Evolutionary conservation across 2,888 invertebrate species (phyloP), one percentile per base, ranked within the genome.

Genomic region (Stictocephala bisonia): DNA sequence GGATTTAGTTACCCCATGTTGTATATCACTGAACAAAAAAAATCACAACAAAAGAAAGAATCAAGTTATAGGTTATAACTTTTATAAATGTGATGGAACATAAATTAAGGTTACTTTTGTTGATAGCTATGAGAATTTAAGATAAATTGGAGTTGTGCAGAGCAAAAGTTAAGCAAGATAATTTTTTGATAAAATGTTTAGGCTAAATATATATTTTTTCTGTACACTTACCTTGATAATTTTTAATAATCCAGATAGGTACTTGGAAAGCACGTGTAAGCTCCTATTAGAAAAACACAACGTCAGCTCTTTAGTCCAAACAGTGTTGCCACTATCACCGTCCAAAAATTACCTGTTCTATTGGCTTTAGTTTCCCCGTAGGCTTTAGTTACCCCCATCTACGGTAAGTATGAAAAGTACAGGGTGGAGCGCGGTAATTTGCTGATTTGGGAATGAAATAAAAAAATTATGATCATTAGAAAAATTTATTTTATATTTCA

Each of bases 211-310:
- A 24, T 24, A 22, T 7, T 66, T 44, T 66, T 44, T 26, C 3
- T 66, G 66, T 66, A 20, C 41, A 44, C 66, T 66, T 66, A 66
- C 66, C 66, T 66, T 66, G n/a, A 66, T 44, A 44, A n/a, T 66
- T 40, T 13, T 26, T 18, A 44, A 44, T 40, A 66, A 66, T 66
- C 13, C 66, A 66, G 9, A 66, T 18, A 35, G 15, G 35, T 60
- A 31, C 4, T 60, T 31, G 15, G n/a, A 60, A 31, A 60, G 2
- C 40, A 60, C 31, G 40, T 3, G 40, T 3, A 29, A 11, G 60
- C 60, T 60, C 35, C 60, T 35, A 18, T 31, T 22, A 66, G 7
- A 20, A 4, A 15, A 66, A 24, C 26, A 66, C 66, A 40, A 66
- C 24, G 22, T 44, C 2, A 40, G 44, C 27, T 44, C 6, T 44